Base-by-base conservation (phyloP, 2,888 invertebrate species). In the Cheiracanthium punctorium region DNA sequence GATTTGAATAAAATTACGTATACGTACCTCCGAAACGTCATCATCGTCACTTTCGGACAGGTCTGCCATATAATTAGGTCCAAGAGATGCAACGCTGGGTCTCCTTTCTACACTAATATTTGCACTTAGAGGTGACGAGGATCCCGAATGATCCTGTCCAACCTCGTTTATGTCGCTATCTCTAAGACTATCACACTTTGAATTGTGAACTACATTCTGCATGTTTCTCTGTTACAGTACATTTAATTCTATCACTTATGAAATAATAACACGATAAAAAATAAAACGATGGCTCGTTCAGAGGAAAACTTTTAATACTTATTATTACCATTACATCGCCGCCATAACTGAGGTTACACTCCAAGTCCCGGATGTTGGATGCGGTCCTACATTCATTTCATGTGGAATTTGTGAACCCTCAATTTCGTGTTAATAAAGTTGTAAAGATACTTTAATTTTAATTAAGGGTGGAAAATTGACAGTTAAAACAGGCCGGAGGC, bases 11-110 rank as follows among this genome's bases (percentile, higher is more conserved):
- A 17, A n/a, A 32, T n/a, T 48, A 28, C 28, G 80, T 85, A n/a
- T n/a, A 91, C 93, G 94, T 95, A 97, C 97, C 96, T 97, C 97
- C 91, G 97, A 97, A 92, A 96, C 96, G 93, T 97, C 97, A 93
- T 97, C 97, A 93, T 97, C 97, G 93, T 97, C 97, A 93, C 97
- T 97, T 94, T 96, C 97, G 91, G 97, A 97, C 92, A 97, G 95
- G 94, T 97, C 97, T 93, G 96, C 95, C 94, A 96, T 96, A 94
- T 95, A 96, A 93, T 95, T 95, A 92, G 95, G 95, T 92, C 95
- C 96, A 92, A 94, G 48, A 32, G 89, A 81, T 80, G 85, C 67
- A 58, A 87, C 73, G 87, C 88, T 88, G 80, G 85, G 88, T 86
- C 88, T 88, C 88, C 89, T 89, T 86, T 89, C 88, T 77, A 85